Conservation (phyloP, 2,888 invertebrate species). For the Lepidonotus clava region DNA sequence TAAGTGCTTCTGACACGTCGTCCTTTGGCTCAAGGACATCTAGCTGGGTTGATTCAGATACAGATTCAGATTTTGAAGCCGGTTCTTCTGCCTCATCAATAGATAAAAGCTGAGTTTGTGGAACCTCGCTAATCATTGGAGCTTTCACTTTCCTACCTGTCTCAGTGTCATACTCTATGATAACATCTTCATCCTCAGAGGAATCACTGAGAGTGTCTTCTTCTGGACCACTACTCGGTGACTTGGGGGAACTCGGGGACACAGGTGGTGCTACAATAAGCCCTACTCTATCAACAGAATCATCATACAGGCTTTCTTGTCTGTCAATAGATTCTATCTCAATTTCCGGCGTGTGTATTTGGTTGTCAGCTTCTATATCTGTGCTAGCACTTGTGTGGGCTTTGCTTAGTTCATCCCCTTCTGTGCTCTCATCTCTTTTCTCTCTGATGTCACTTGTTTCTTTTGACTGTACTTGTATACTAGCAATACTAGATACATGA, state of each 20-base stretch:
- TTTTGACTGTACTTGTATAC: too few relatives aligned
- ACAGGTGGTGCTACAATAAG: not conserved
- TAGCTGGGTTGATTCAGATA: constrained; percentile 48
- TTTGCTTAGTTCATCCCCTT: too few relatives aligned
- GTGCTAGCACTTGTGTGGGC: too few relatives aligned
- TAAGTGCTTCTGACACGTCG: constrained; percentile 36
- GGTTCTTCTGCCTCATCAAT: constrained; percentile 49
- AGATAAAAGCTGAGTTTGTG: constrained; percentile 15
- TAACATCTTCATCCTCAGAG: constrained; percentile 38
- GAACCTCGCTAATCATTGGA: not conserved
- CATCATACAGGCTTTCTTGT: too few relatives aligned
- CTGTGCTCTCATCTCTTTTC: too few relatives aligned
- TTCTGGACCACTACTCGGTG: constrained; percentile 20
- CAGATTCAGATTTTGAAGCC: constrained; percentile 45
- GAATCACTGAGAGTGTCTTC: constrained; percentile 39
- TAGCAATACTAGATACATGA: too few relatives aligned
- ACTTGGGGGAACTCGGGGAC: constrained; percentile 25
- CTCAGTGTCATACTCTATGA: constrained; percentile 41
- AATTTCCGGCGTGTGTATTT: constrained; percentile 20
- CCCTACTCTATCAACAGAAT: not conserved
- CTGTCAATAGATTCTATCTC: not conserved
- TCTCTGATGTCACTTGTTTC: too few relatives aligned
- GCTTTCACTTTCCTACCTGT: constrained; percentile 29
- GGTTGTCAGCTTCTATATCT: not conserved
- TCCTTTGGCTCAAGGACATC: constrained; percentile 35